Base-by-base conservation (phyloP, 2,888 invertebrate genomes). In the Heliconius sara region DNA sequence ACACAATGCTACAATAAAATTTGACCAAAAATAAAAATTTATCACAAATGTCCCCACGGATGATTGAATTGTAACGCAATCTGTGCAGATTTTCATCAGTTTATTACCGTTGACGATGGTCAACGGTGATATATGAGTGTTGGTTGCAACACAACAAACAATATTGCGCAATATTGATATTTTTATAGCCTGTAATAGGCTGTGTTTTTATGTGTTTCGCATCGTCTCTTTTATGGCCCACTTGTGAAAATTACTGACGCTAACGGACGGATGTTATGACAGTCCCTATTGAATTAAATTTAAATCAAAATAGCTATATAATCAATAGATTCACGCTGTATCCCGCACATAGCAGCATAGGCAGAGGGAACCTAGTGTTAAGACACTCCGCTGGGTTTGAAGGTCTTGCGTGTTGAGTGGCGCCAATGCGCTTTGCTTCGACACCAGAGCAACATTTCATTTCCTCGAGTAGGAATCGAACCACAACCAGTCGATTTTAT, bases 101-200 rank as follows among this genome's bases (percentile, higher is more conserved):
- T 81, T 81, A 80, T 81, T 81, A 78, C 78, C 78, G 78, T 78
- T 73, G 80, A 77, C 80, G 76, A 81, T 78, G 80, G 76, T 65
- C 52, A 30, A 30, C 30, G 68, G 52, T 80, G 78, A 81, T 75
- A 76, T 80, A 81, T 66, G 80, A 63, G 75, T 81, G 78, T 80
- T 80, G 80, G 78, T 71, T 68, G 76, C 73, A 27, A 27, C 27
- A 27, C 27, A 27, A 78, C 65, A 75, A 75, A 65, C n/a, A 13
- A 47, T 65, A 43, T 13, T 5, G 47, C 10, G 43, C 73, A 80
- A 78, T 78, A 81, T 78, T 81, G 78, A 80, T 76, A 78, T 78
- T 81, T 78, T 78, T 81, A 81, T 81, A 65, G 52, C 76, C 25
- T 76, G 81, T 74, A 47, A 79, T 79, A 75, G 39, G n/a, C 75